A percentile compares a stretch with the other conserved stretches of the same genome.
These are phyloP conservation scores for Gymnosoma rotundatum DNA, from an alignment of 2,888 invertebrate genomes.

Conservation along the genomic window DNA sequence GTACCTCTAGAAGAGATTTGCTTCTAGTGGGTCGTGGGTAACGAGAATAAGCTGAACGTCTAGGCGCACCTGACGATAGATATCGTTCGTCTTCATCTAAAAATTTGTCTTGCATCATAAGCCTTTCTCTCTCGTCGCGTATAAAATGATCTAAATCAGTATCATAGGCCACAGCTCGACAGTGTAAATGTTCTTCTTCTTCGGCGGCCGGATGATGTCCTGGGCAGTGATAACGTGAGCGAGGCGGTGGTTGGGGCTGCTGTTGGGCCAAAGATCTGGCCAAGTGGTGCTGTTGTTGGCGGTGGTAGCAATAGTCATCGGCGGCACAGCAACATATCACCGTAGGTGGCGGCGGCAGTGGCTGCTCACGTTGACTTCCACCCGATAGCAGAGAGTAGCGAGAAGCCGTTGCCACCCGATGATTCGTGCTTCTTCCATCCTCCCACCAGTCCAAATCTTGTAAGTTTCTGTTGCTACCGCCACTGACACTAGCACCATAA, in stretches of 20 bases:
- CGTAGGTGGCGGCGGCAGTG: slow-evolving; percentile 73
- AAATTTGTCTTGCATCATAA: slow-evolving; percentile 81
- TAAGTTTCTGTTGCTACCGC: slow-evolving; percentile 78
- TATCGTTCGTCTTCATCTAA: slow-evolving; percentile 81
- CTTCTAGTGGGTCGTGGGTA: slow-evolving; percentile 78
- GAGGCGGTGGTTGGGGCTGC: slow-evolving; percentile 69
- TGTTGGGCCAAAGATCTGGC: slow-evolving; percentile 66
- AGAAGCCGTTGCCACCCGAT: slow-evolving; percentile 73
- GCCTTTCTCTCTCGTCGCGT: slow-evolving; percentile 80
- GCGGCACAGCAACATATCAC: slow-evolving; percentile 79
- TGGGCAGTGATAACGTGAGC: slow-evolving; percentile 75
- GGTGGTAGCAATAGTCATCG: slow-evolving; percentile 81
- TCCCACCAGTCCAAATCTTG: slow-evolving; percentile 78
- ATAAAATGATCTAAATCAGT: slow-evolving; percentile 81
- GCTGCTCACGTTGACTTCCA: slow-evolving; percentile 71
- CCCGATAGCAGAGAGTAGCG: slow-evolving; percentile 73
- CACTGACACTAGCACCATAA: slow-evolving; percentile 75
- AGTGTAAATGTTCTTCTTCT: slow-evolving; percentile 80
- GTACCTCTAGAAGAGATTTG: slow-evolving; percentile 81
- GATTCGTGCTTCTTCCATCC: slow-evolving; percentile 76
- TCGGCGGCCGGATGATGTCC: slow-evolving; percentile 80
- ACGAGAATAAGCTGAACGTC: slow-evolving; percentile 53
- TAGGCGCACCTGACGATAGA: slow-evolving; percentile 73
- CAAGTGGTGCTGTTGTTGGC: slow-evolving; percentile 75
- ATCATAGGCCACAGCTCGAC: slow-evolving; percentile 77